Evolutionary conservation across 2,888 invertebrate genomes (phyloP).

Genomic region (Metallyticus violacea): DNA sequence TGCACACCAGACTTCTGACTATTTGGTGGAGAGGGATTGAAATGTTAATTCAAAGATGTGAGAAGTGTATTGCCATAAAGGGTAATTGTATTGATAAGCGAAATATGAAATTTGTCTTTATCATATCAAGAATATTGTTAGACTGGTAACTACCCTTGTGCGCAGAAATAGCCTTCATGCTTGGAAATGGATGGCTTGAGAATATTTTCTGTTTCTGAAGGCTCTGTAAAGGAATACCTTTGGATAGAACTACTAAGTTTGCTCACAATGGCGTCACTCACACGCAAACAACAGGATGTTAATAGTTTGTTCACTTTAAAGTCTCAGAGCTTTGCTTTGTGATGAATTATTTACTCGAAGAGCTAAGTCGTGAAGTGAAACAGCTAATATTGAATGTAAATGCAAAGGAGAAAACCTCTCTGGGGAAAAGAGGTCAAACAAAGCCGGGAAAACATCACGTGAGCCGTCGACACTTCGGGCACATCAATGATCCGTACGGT

Average conservation of each 20-base stretch:
- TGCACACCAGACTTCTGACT: too few relatives aligned
- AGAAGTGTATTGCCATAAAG: too few relatives aligned
- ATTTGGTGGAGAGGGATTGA: too few relatives aligned
- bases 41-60: too few relatives aligned
- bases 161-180: not conserved
- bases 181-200: not conserved
- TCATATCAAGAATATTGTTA: too few relatives aligned
- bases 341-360: not conserved
- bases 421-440: not conserved
- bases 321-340: not conserved
- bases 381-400: slow-evolving; percentile 6
- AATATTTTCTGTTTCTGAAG: not conserved
- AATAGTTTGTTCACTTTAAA: not conserved
- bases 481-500: not conserved
- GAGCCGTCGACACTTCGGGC: not conserved
- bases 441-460: not conserved
- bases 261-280: not conserved
- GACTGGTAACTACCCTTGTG: too few relatives aligned
- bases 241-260: too few relatives aligned
- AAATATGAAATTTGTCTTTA: too few relatives aligned
- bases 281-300: not conserved
- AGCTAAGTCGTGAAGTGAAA: not conserved
- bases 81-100: too few relatives aligned
- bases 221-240: not conserved
- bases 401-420: not conserved